Evolutionary conservation across 1,140 invertebrate species (phyloP).

Genomic region (Lepidurus arcticus): DNA sequence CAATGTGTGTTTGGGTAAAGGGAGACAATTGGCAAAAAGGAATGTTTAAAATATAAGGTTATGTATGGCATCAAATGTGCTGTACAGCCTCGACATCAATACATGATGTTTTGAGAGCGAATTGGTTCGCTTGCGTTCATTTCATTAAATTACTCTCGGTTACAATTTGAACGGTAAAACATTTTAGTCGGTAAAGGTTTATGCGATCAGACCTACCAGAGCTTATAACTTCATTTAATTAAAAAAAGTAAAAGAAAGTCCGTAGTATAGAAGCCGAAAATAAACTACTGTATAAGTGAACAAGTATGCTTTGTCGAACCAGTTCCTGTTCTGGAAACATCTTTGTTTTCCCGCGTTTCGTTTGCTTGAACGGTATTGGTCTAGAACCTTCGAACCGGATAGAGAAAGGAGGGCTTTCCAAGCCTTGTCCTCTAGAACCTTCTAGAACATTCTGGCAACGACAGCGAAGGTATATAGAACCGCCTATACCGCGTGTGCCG

Average conservation of each 20-base stretch:
- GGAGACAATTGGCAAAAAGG: neutral
- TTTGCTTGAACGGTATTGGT: neutral
- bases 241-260: too few relatives aligned
- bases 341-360: constrained; percentile 4
- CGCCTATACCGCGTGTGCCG: neutral
- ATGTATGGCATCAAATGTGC: neutral
- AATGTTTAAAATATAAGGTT: neutral
- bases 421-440: neutral
- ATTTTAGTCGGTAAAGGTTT: too few relatives aligned
- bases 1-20: neutral
- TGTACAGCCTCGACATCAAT: constrained; percentile 7
- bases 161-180: too few relatives aligned
- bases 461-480: neutral
- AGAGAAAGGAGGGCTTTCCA: neutral
- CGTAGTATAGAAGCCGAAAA: neutral
- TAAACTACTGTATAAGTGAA: neutral
- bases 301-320: neutral
- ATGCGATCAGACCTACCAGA: too few relatives aligned
- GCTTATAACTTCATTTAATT: too few relatives aligned
- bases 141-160: neutral
- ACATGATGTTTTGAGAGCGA: constrained; percentile 21
- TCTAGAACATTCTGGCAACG: neutral
- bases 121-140: neutral
- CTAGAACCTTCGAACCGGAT: neutral
- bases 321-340: constrained; percentile 14